Conservation (phyloP, 2,113 vertebrate species). For the Cyprinodon brontotheroides region DNA sequence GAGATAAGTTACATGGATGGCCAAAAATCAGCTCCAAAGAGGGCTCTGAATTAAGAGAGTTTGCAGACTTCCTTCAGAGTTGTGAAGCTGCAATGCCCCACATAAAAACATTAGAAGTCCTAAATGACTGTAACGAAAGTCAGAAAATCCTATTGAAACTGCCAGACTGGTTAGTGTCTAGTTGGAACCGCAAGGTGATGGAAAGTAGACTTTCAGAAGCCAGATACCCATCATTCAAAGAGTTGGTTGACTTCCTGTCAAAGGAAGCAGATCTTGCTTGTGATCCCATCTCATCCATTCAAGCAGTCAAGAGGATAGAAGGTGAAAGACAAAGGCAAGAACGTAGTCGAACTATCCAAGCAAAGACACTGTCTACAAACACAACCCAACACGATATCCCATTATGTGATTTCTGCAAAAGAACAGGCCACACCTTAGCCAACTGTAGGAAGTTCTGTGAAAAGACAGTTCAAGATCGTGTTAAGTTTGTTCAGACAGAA, state of each 20-base stretch:
- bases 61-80: background rate
- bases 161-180: too few species aligned
- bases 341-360: background rate
- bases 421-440: background rate
- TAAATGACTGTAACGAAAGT: too few species aligned
- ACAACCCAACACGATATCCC: background rate
- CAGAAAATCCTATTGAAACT: too few species aligned
- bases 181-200: too few species aligned
- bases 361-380: background rate
- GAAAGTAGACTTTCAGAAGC: too few species aligned
- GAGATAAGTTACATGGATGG: background rate
- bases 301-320: too few species aligned
- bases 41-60: background rate
- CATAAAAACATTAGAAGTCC: too few species aligned
- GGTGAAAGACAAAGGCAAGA: background rate
- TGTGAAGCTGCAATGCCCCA: background rate
- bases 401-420: background rate
- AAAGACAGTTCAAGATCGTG: background rate
- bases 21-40: background rate
- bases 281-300: too few species aligned
- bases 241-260: too few species aligned
- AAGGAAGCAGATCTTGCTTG: too few species aligned
- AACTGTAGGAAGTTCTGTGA: background rate
- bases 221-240: too few species aligned
- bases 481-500: background rate